Evolutionary conservation across 2,888 invertebrate species (phyloP).

Genomic region (Tipula vernalis): DNA sequence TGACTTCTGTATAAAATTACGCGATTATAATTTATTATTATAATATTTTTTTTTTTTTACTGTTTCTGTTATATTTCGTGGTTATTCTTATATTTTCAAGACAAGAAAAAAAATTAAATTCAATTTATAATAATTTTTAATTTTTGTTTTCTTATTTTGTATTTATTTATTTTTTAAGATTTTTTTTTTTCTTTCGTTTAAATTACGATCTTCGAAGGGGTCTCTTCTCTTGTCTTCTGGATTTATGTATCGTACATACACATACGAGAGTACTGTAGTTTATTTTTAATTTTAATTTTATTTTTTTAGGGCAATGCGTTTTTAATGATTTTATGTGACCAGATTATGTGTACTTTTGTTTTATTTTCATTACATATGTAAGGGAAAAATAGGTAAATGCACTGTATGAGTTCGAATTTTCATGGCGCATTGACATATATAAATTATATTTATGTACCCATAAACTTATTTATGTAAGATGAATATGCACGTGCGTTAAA

Average conservation of each 20-base stretch:
- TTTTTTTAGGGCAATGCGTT: neutral
- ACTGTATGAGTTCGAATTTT: neutral
- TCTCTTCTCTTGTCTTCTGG: neutral
- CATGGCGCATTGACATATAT: neutral
- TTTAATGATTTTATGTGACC: neutral
- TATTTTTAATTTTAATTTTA: neutral
- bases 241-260: neutral
- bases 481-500: neutral
- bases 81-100: neutral
- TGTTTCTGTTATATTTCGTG: conserved; percentile 4
- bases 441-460: neutral
- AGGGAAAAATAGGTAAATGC: neutral
- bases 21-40: conserved; percentile 4
- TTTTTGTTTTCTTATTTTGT: neutral
- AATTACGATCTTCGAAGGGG: conserved; percentile 4
- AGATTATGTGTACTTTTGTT: neutral
- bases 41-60: neutral
- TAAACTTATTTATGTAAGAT: neutral
- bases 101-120: neutral
- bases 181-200: neutral
- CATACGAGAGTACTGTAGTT: neutral
- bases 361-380: neutral
- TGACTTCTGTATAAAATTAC: neutral
- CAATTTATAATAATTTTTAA: neutral
- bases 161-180: neutral